These are phyloP conservation scores for Cyanoderma ruficeps DNA, from an alignment of 2,113 vertebrate species.

Conservation along the genomic window DNA sequence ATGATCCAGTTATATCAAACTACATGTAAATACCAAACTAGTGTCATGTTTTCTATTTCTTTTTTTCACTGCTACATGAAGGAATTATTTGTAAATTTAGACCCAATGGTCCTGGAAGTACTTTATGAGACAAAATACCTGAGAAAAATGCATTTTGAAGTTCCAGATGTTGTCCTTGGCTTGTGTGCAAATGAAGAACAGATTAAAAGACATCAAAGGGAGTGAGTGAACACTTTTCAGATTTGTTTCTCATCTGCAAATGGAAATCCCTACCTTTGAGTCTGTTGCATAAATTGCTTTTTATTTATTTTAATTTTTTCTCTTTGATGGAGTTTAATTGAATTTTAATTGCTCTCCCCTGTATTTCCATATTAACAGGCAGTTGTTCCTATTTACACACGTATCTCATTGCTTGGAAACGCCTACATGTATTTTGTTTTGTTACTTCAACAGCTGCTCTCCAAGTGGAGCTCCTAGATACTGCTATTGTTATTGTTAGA, in stretches of 20 bases:
- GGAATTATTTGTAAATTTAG: slow-evolving; percentile 80
- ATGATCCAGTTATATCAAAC: not conserved
- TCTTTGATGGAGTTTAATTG: not conserved
- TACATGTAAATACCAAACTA: not conserved
- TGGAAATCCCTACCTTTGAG: not conserved
- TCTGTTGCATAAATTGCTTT: not conserved
- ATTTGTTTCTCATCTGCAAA: not conserved
- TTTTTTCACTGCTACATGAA: not conserved
- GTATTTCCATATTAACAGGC: not conserved
- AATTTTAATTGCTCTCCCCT: not conserved
- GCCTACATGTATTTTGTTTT: not conserved
- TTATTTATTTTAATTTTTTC: not conserved
- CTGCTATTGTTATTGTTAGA: not conserved
- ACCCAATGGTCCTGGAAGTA: slow-evolving; percentile 77
- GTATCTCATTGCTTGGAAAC: not conserved
- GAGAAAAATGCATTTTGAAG: slow-evolving; percentile 70
- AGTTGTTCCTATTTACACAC: not conserved
- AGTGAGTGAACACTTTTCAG: slow-evolving; percentile 65
- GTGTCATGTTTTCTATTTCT: not conserved
- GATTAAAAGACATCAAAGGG: slow-evolving; percentile 71
- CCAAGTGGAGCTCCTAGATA: not conserved
- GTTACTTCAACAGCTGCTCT: not conserved
- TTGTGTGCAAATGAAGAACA: slow-evolving; percentile 67
- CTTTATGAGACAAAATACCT: slow-evolving; percentile 79
- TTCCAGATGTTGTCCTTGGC: slow-evolving; percentile 69